These are phyloP conservation scores for Hermaeophaga mercurialis DNA, from an alignment of 2,888 invertebrate species.

Conservation along the genomic window DNA sequence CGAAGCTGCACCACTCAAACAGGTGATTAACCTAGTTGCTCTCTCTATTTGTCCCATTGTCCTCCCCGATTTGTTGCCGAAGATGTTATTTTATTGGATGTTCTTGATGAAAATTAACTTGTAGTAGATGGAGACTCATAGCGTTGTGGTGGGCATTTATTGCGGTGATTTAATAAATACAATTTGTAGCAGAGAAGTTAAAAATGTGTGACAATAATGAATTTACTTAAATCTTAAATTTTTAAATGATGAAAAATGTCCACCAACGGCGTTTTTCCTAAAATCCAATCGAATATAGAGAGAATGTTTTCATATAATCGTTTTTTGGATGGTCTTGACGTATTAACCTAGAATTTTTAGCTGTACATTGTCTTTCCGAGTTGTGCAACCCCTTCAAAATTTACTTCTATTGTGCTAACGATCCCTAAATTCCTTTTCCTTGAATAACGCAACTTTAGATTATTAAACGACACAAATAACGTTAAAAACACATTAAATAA, in stretches of 20 bases:
- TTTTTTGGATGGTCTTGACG: conserved; percentile 6
- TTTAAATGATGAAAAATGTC: no score
- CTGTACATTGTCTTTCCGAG: background rate
- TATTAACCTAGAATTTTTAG: background rate
- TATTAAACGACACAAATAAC: no score
- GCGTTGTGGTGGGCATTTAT: conserved; percentile 6
- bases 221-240: no score
- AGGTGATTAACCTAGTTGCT: conserved; percentile 45
- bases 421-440: conserved; percentile 7
- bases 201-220: no score
- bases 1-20: conserved; percentile 62
- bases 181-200: no score
- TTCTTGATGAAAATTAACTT: conserved; percentile 8
- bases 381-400: conserved; percentile 1
- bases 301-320: conserved; percentile 7
- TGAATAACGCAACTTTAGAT: no score
- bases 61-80: conserved; percentile 5
- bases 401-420: conserved; percentile 6
- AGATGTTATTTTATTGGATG: conserved; percentile 16
- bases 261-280: conserved; percentile 1
- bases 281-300: background rate
- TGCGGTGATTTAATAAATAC: no score
- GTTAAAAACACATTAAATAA: no score
- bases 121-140: conserved; percentile 7
- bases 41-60: conserved; percentile 12